A percentile compares a stretch with the other conserved stretches of the same genome.
phyloP scores from a whole-genome alignment of 2,113 vertebrate species.

The Trichomycterus rosablanca region DNA sequence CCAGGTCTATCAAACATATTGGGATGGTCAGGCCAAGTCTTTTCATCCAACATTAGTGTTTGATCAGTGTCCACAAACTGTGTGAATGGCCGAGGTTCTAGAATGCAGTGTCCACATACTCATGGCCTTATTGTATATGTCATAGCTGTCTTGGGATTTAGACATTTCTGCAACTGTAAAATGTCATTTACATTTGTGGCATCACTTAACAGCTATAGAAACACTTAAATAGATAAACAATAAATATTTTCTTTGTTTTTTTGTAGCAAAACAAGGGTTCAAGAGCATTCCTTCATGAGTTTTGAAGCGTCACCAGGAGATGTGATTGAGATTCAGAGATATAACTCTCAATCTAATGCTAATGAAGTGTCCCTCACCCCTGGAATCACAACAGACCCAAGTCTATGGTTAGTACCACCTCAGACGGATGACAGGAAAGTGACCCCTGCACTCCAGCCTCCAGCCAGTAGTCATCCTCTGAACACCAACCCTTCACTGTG shows the following conservation, averaged over 20 bases:
- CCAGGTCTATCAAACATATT: too few species aligned
- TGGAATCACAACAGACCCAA: slow-evolving; percentile 63
- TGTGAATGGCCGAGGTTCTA: too few species aligned
- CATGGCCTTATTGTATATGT: too few species aligned
- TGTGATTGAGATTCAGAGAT: not conserved
- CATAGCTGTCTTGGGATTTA: too few species aligned
- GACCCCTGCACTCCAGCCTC: not conserved
- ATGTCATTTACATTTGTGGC: too few species aligned
- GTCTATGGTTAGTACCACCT: slow-evolving; percentile 48
- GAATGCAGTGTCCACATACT: too few species aligned
- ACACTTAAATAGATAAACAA: too few species aligned
- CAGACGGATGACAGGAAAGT: not conserved
- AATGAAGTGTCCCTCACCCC: slow-evolving; percentile 59
- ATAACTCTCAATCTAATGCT: slow-evolving; percentile 27
- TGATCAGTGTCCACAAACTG: too few species aligned
- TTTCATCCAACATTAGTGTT: too few species aligned
- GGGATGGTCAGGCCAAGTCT: too few species aligned
- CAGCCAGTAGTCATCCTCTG: slow-evolving; percentile 26
- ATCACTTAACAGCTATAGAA: too few species aligned
- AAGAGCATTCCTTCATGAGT: slow-evolving; percentile 26
- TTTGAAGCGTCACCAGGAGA: slow-evolving; percentile 48
- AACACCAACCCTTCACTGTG: not conserved
- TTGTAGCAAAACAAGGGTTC: slow-evolving; percentile 38
- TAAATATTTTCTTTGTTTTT: not conserved
- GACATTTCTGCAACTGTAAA: too few species aligned